Evolutionary conservation across 2,113 vertebrate species (phyloP).

Genomic region (Chionodraco myersi): DNA sequence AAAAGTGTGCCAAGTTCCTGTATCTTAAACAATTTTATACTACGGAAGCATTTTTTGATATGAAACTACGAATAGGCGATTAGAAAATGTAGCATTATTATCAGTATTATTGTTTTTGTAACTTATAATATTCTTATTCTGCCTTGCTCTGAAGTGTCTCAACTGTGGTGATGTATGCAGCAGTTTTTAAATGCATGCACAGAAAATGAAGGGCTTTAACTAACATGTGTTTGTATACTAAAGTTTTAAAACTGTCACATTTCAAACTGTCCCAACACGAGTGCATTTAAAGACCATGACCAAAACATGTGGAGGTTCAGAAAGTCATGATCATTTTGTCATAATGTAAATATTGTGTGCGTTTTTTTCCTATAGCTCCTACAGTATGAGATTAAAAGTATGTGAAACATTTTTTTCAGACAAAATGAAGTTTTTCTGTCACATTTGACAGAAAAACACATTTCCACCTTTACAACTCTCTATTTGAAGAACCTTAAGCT

Average conservation of each 20-base stretch:
- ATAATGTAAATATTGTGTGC: slow-evolving; percentile 45
- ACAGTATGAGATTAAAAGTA: background rate
- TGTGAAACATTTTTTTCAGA: slow-evolving; percentile 42
- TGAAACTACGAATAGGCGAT: slow-evolving; percentile 39
- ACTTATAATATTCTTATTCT: slow-evolving; percentile 27
- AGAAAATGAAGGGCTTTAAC: slow-evolving; percentile 2
- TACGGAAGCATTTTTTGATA: background rate
- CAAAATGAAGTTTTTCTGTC: slow-evolving; percentile 39
- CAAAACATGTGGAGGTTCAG: slow-evolving; percentile 43
- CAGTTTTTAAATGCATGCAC: slow-evolving; percentile 1
- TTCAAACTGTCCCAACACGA: background rate
- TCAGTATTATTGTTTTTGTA: slow-evolving; percentile 58
- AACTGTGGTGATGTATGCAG: slow-evolving; percentile 16
- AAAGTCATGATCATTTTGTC: background rate
- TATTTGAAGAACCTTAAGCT: background rate
- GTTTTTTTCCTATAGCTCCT: background rate
- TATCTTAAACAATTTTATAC: slow-evolving; percentile 40
- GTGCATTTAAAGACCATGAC: slow-evolving; percentile 42
- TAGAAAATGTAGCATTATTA: slow-evolving; percentile 43
- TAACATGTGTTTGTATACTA: slow-evolving; percentile 7
- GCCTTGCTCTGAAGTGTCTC: slow-evolving; percentile 3
- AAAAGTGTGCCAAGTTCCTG: slow-evolving; percentile 1
- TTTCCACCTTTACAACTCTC: too few relatives aligned
- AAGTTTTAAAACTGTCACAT: slow-evolving; percentile 12
- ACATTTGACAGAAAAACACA: background rate